Base-by-base conservation (phyloP, 2,888 invertebrate species). In the Pristionchus japonicus region DNA sequence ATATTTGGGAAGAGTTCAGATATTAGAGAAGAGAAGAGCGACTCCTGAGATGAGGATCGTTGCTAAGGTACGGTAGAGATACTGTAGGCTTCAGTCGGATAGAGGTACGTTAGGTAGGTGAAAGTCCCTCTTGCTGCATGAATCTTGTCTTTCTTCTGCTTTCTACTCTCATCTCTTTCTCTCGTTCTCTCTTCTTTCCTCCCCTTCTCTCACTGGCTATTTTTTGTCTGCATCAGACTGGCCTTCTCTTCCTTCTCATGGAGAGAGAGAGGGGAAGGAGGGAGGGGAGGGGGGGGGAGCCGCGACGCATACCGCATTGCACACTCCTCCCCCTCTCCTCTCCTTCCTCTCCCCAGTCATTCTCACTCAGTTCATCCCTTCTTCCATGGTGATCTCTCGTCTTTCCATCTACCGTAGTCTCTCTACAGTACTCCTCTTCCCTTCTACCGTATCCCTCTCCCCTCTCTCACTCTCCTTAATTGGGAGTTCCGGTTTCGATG, bases 21-120 rank as follows among this genome's bases (percentile, higher is more conserved):
- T 92, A 7, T 88, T 91, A 4, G 91, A 91, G 84, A 89, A 88
- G 13, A 90, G 90, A 47, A 90, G 91, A 57, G 89, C 90, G 1
- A 88, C 89, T 2, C 57, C 67, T 17, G 91, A 91, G 83, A 91
- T 92, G 92, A 89, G 87, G 74, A 88, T 89, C 9, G 90, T 91
- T 2, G 90, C 92, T 11, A 92, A 89, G 87, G 89, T 89, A 52
- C 3, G 80, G 37, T 27, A 80, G n/a, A 80, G 6, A 34, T 6
- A 20, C 20, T 34, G 34, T 17, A 17, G 20, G 31, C 23, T 64
- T 20, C 67, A 20, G 31, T 31, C 15, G 34, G 34, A 64, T 67
- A 31, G 9, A 34, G 34, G 23, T 31, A 67, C 67, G 67, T 31
- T 67, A 67, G 67, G 67, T 67, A 67, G 67, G 67, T 67, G 31